These are phyloP conservation scores for Phycodurus eques DNA, from an alignment of 2,113 vertebrate genomes.

Conservation along the genomic window DNA sequence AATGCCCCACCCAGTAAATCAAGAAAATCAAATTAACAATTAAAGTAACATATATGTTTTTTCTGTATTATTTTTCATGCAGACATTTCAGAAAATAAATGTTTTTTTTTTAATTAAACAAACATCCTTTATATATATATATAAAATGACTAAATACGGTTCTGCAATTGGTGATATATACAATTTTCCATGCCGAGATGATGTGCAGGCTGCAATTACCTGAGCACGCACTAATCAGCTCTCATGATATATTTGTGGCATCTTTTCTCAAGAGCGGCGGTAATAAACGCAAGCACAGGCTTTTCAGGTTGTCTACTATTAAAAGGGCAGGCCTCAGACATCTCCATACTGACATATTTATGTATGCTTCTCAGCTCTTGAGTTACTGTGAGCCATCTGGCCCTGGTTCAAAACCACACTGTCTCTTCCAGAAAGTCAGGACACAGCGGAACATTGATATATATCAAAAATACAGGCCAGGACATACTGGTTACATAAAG, in stretches of 20 bases:
- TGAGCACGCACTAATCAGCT: background rate
- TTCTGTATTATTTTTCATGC: no score
- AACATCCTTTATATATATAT: no score
- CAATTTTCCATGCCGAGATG: background rate
- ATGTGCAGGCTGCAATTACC: background rate
- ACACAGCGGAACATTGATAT: constrained; percentile 27
- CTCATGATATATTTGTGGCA: background rate
- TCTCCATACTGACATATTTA: constrained; percentile 30
- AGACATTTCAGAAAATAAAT: no score
- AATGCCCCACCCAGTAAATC: no score
- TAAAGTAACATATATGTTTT: no score
- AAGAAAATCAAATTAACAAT: no score
- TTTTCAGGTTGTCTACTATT: constrained; percentile 19
- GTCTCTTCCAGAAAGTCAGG: constrained; percentile 38
- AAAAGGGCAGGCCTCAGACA: constrained; percentile 7
- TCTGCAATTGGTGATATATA: background rate
- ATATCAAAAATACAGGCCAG: constrained; percentile 33
- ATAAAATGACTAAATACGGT: no score
- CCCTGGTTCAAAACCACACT: constrained; percentile 44
- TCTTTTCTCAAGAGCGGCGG: background rate
- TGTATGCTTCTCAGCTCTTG: constrained; percentile 14
- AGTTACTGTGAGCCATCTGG: constrained; percentile 54
- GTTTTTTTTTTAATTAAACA: no score
- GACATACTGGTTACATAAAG: constrained; percentile 3
- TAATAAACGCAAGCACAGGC: background rate